Conservation (phyloP, 2,888 invertebrate genomes). For the Noctua janthe region DNA sequence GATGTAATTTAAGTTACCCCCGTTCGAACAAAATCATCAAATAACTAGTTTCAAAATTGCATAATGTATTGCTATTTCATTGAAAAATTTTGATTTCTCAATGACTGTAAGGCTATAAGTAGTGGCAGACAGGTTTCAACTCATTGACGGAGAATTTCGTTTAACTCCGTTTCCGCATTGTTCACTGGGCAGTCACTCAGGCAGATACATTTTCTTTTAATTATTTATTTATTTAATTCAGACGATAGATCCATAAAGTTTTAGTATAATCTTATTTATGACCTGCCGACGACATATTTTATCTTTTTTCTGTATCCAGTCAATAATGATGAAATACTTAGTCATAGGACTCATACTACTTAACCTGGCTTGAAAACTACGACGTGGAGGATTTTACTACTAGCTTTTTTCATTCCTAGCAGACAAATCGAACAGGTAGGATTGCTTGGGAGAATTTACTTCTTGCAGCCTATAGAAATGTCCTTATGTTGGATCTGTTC, state of each 20-base stretch:
- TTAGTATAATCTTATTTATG: slow-evolving; percentile 33
- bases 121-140: slow-evolving; percentile 9
- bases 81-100: not conserved
- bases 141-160: slow-evolving; percentile 60
- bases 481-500: not conserved
- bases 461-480: not conserved
- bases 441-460: not conserved
- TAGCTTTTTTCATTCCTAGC: not conserved
- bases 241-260: no score
- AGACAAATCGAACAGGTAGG: not conserved
- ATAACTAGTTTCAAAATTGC: slow-evolving; percentile 1
- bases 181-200: slow-evolving; percentile 42
- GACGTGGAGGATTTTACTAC: not conserved
- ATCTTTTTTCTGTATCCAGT: slow-evolving; percentile 14
- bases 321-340: slow-evolving; percentile 4
- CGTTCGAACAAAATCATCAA: not conserved
- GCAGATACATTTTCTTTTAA: slow-evolving; percentile 45
- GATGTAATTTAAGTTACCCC: not conserved
- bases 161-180: slow-evolving; percentile 54
- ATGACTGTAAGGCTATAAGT: slow-evolving; percentile 29
- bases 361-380: not conserved
- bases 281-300: slow-evolving; percentile 21
- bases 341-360: not conserved
- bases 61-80: not conserved
- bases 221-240: no score